phyloP scores from a whole-genome alignment of 2,797 vertebrate species.

The Scarus forsteni region DNA sequence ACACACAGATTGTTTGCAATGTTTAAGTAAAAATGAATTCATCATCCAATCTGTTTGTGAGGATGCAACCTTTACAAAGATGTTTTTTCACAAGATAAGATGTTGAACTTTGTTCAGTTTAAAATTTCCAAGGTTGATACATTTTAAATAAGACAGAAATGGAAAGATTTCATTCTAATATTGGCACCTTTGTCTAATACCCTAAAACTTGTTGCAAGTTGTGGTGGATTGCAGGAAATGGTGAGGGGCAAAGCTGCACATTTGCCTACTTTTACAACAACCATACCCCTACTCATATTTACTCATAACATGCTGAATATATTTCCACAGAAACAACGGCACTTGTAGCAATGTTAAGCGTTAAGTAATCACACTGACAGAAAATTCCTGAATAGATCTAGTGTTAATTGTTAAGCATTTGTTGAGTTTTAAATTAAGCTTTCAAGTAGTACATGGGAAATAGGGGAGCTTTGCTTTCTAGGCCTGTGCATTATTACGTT shows the following conservation, averaged over 20 bases:
- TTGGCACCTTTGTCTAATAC: constrained; percentile 19
- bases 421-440: neutral
- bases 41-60: too few species aligned
- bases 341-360: neutral
- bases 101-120: too few species aligned
- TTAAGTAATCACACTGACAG: neutral
- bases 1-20: too few species aligned
- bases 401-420: too few species aligned
- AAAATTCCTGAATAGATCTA: neutral
- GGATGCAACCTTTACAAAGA: too few species aligned
- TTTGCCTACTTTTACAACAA: constrained; percentile 71
- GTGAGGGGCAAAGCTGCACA: constrained; percentile 39
- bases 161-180: constrained; percentile 1
- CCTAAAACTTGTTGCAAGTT: constrained; percentile 16
- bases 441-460: neutral
- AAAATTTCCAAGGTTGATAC: too few species aligned
- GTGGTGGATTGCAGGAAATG: constrained; percentile 57
- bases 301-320: constrained; percentile 60
- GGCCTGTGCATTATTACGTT: neutral
- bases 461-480: neutral
- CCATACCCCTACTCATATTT: constrained; percentile 54
- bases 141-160: neutral
- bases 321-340: constrained; percentile 58
- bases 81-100: too few species aligned
- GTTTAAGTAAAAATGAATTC: too few species aligned